phyloP scores from a whole-genome alignment of 2,113 vertebrate genomes.

The Ammodytes marinus region DNA sequence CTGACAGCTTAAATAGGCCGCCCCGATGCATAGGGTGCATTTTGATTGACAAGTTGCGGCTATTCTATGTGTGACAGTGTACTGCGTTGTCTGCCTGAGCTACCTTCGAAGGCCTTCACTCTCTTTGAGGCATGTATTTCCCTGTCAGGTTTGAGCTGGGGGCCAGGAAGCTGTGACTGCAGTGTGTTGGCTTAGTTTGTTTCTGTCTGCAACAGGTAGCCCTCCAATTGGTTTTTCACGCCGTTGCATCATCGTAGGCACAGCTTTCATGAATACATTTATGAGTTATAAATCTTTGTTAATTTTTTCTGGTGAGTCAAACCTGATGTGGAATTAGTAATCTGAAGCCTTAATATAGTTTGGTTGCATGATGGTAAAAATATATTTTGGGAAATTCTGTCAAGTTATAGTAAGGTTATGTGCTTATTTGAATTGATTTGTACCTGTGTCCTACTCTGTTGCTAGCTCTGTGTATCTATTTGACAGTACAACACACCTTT shows the following conservation, averaged over 20 bases:
- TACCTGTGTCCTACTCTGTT: not conserved
- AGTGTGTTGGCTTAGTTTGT: constrained; percentile 9
- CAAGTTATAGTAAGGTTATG: not conserved
- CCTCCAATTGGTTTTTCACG: constrained; percentile 52
- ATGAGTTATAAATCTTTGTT: constrained; percentile 49
- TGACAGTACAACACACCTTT: not conserved
- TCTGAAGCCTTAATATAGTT: constrained; percentile 4
- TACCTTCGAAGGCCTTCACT: constrained; percentile 5
- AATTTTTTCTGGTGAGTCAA: constrained; percentile 24
- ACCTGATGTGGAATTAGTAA: constrained; percentile 27
- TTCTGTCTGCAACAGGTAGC: constrained; percentile 56
- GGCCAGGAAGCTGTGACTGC: constrained; percentile 49
- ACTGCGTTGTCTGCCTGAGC: not conserved
- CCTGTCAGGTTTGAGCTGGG: constrained; percentile 35
- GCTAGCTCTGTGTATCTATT: not conserved
- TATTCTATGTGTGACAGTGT: not conserved
- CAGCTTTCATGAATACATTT: constrained; percentile 55
- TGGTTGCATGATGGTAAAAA: not conserved
- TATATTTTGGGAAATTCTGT: not conserved
- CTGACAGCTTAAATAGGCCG: not conserved
- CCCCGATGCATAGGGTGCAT: not conserved
- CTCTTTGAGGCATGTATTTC: constrained; percentile 35
- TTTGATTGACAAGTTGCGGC: too few species aligned
- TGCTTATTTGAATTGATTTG: not conserved
- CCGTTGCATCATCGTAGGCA: constrained; percentile 64